Evolutionary conservation across 1,140 invertebrate species (phyloP).

Genomic region (Eriocheir sinensis): DNA sequence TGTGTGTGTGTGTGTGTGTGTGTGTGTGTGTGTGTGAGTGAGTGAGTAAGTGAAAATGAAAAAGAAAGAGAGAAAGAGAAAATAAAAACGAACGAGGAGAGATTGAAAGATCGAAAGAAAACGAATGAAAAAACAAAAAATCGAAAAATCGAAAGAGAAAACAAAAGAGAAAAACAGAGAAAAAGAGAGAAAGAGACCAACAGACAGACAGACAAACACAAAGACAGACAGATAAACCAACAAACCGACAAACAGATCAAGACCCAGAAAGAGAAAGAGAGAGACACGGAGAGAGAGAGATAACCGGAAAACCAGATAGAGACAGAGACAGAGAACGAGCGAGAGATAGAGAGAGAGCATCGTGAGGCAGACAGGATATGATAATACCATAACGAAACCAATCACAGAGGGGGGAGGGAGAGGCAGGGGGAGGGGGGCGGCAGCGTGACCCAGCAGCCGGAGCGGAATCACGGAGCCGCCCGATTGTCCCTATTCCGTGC

Average conservation of each 20-base stretch:
- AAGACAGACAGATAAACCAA: neutral
- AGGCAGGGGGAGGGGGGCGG: no score
- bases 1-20: no score
- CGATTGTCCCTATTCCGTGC: constrained; percentile 50
- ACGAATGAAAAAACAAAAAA: neutral
- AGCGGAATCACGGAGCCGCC: neutral
- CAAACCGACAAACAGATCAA: neutral
- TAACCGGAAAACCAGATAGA: neutral
- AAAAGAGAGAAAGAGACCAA: neutral
- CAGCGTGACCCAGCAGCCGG: constrained; percentile 44
- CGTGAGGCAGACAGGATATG: constrained; percentile 55
- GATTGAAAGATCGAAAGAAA: neutral
- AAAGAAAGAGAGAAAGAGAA: neutral
- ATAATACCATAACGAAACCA: constrained; percentile 66
- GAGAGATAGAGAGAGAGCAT: constrained; percentile 49
- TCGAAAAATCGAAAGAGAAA: neutral
- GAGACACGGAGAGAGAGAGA: neutral
- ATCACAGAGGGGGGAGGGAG: neutral
- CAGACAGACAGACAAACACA: neutral
- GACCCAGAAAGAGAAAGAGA: no score
- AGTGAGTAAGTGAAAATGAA: neutral
- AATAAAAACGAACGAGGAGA: neutral
- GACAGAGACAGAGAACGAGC: constrained; percentile 29
- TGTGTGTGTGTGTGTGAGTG: constrained; percentile 10
- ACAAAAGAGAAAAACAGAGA: neutral